A percentile compares a stretch with the other conserved stretches of the same genome.
phyloP scores from a whole-genome alignment of 2,888 invertebrate species.

The Drosophila falleni region DNA sequence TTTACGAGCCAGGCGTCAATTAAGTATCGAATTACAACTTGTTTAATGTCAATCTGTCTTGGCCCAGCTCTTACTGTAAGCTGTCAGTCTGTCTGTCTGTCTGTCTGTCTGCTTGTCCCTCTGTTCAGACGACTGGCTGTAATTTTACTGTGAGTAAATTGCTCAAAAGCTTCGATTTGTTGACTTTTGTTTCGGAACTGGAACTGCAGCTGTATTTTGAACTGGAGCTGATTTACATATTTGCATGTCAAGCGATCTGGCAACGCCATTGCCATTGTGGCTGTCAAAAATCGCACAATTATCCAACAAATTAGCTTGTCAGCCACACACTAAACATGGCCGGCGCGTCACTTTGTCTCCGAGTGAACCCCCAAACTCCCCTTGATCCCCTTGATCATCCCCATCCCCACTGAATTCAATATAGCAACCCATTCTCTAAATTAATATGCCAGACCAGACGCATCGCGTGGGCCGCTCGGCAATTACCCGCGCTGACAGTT shows the following conservation, averaged over 20 bases:
- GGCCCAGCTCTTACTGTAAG: conserved; percentile 42
- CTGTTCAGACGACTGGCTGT: conserved; percentile 20
- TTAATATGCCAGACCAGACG: conserved; percentile 82
- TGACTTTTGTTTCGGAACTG: conserved; percentile 24
- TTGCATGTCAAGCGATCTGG: conserved; percentile 30
- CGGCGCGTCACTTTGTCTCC: conserved; percentile 67
- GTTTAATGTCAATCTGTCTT: conserved; percentile 84
- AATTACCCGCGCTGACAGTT: conserved; percentile 83
- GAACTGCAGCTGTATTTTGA: not conserved
- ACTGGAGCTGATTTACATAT: too few relatives aligned
- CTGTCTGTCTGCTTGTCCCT: conserved; percentile 11
- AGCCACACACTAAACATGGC: conserved; percentile 67
- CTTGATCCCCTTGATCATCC: not conserved
- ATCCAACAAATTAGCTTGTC: conserved; percentile 76
- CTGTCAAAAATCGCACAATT: conserved; percentile 73
- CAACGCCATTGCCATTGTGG: conserved; percentile 49
- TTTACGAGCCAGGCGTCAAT: conserved; percentile 86
- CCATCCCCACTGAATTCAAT: conserved; percentile 4
- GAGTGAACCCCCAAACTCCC: conserved; percentile 7
- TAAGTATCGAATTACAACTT: conserved; percentile 86
- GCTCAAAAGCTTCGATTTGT: conserved; percentile 66
- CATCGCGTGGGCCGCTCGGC: conserved; percentile 79
- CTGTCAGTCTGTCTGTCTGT: conserved; percentile 30
- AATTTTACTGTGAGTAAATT: conserved; percentile 77
- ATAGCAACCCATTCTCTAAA: conserved; percentile 40